Evolutionary conservation across 2,797 vertebrate species (phyloP).

Genomic region (Sternarchorhynchus goeldii): DNA sequence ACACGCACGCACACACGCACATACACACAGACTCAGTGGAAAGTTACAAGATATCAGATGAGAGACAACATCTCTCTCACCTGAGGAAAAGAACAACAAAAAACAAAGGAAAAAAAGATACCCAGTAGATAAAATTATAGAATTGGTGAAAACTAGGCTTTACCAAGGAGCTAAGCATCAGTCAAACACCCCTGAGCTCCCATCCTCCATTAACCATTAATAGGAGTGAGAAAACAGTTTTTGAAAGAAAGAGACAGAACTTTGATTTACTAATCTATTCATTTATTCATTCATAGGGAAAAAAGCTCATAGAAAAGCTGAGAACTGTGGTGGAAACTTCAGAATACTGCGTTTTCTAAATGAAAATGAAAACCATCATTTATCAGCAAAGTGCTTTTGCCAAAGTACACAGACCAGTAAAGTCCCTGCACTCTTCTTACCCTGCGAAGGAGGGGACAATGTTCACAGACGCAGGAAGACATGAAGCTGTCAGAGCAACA

Average conservation of each 20-base stretch:
- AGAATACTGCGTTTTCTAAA: not conserved
- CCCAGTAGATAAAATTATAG: conserved; percentile 50
- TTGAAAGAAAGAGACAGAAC: not conserved
- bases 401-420: not conserved
- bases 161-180: conserved; percentile 47
- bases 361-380: conserved; percentile 1
- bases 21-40: conserved; percentile 60
- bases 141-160: conserved; percentile 48
- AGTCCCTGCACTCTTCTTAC: not conserved
- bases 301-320: too few species aligned
- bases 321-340: not conserved
- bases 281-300: too few species aligned
- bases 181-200: conserved; percentile 46
- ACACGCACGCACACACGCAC: conserved; percentile 50
- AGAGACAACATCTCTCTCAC: conserved; percentile 70
- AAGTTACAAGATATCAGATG: conserved; percentile 71
- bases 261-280: too few species aligned
- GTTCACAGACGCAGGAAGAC: conserved; percentile 64
- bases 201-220: too few species aligned
- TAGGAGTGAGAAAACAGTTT: not conserved
- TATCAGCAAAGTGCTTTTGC: too few species aligned
- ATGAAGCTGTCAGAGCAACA: conserved; percentile 66
- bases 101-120: conserved; percentile 46
- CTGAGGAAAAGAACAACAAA: conserved; percentile 61
- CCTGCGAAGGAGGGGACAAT: conserved; percentile 21